Evolutionary conservation across 2,888 invertebrate species (phyloP).

Genomic region (Lottia gigantea): DNA sequence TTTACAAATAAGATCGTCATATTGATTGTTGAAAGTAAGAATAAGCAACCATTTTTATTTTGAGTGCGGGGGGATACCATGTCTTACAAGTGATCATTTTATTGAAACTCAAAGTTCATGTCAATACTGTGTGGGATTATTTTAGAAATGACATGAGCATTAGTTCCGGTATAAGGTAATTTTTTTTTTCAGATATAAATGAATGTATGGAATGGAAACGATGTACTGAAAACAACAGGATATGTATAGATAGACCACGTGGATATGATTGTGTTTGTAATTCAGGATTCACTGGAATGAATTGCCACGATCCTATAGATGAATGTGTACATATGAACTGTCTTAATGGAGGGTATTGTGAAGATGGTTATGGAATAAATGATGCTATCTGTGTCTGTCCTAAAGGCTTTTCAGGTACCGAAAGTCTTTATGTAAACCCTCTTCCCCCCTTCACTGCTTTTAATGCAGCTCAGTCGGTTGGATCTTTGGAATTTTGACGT

Average conservation of each 20-base stretch:
- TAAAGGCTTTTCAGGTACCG: conserved; percentile 13
- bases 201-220: conserved; percentile 27
- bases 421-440: too few species aligned
- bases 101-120: too few species aligned
- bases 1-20: too few species aligned
- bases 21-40: too few species aligned
- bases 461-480: too few species aligned
- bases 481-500: too few species aligned
- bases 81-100: too few species aligned
- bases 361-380: conserved; percentile 13
- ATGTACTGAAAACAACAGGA: conserved; percentile 19
- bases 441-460: too few species aligned
- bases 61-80: too few species aligned
- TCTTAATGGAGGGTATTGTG: conserved; percentile 10
- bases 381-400: conserved; percentile 16
- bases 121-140: too few species aligned
- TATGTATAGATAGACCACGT: conserved; percentile 24
- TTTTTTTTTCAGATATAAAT: conserved; percentile 29
- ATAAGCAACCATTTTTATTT: too few species aligned
- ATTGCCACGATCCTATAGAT: conserved; percentile 24
- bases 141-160: too few species aligned
- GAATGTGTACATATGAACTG: conserved; percentile 20
- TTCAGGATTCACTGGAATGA: conserved; percentile 29
- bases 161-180: neutral
- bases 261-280: conserved; percentile 26